These are phyloP conservation scores for Hemiprocne comata DNA, from an alignment of 2,113 vertebrate species.

Conservation along the genomic window DNA sequence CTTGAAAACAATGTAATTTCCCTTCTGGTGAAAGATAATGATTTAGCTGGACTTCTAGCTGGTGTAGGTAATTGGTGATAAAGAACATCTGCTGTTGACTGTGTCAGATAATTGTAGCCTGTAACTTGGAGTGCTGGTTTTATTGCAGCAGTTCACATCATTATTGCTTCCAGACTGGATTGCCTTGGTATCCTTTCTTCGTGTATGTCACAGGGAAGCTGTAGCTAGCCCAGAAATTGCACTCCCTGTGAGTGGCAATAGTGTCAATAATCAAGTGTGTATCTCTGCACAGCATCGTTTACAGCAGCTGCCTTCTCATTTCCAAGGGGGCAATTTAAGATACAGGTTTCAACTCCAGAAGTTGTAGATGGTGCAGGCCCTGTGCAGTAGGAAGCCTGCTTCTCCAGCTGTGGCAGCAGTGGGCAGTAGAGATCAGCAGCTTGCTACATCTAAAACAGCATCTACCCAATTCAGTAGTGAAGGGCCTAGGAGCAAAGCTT, in stretches of 20 bases:
- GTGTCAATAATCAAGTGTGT: background rate
- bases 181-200: background rate
- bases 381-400: background rate
- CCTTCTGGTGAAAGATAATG: background rate
- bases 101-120: background rate
- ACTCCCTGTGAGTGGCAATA: accelerated
- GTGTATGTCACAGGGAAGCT: background rate
- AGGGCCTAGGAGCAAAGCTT: background rate
- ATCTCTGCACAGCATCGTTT: background rate
- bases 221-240: background rate
- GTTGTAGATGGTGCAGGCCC: background rate
- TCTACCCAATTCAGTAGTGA: background rate
- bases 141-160: background rate
- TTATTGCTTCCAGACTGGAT: background rate
- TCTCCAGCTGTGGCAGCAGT: background rate
- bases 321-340: background rate
- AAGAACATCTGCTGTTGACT: background rate
- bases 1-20: background rate
- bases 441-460: background rate
- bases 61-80: background rate
- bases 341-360: background rate
- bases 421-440: background rate
- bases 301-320: background rate
- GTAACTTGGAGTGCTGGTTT: background rate
- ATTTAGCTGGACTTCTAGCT: background rate